Evolutionary conservation across 1,140 invertebrate species (phyloP).

Genomic region (Drosophila mauritiana): DNA sequence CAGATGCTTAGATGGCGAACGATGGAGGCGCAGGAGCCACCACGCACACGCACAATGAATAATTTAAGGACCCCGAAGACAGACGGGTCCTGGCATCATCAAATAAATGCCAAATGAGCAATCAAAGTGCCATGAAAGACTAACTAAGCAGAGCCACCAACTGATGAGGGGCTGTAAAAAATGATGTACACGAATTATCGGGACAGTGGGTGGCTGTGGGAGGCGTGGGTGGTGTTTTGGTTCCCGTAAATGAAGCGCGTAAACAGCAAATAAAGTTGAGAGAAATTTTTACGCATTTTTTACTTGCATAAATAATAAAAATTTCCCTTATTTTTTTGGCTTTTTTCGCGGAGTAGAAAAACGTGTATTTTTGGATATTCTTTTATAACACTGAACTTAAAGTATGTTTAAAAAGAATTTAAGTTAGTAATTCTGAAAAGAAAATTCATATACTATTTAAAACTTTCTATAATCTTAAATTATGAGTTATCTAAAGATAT

Average conservation of each 20-base stretch:
- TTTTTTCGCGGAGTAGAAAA: not conserved
- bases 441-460: too few relatives aligned
- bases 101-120: conserved; percentile 83
- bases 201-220: conserved; percentile 21
- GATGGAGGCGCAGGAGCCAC: conserved; percentile 2
- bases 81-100: conserved; percentile 59
- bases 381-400: not conserved
- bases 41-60: conserved; percentile 60
- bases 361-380: not conserved
- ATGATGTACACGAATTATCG: conserved; percentile 76
- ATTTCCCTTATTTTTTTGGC: not conserved
- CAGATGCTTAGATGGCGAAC: conserved; percentile 34
- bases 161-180: conserved; percentile 77
- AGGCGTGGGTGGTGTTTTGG: not conserved
- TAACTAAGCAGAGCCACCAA: conserved; percentile 63
- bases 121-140: conserved; percentile 78
- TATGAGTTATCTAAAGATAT: too few relatives aligned
- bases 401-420: not conserved
- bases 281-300: conserved; percentile 56
- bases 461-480: too few relatives aligned
- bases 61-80: conserved; percentile 54
- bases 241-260: conserved; percentile 63
- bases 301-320: conserved; percentile 62
- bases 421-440: too few relatives aligned
- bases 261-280: conserved; percentile 72